Conservation (phyloP, 2,113 vertebrate species). For the Canis aureus region DNA sequence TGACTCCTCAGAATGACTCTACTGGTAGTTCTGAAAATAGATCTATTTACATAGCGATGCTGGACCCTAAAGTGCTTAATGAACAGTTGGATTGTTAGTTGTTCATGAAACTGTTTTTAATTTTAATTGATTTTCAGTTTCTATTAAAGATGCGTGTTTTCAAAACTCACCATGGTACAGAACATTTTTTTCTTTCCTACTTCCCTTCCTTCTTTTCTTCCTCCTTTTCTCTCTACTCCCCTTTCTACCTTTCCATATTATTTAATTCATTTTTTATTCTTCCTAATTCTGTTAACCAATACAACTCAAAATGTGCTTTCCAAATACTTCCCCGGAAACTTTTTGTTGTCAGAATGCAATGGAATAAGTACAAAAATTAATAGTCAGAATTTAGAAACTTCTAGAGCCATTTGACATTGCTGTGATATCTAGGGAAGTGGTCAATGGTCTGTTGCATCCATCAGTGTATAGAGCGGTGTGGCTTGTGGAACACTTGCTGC, state of each 20-base stretch:
- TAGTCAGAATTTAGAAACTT: not conserved
- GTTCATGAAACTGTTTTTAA: not conserved
- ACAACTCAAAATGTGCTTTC: not conserved
- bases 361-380: not conserved
- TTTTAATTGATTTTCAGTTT: not conserved
- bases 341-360: not conserved
- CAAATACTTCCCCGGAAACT: not conserved
- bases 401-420: not conserved
- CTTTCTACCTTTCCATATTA: not conserved
- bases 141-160: not conserved
- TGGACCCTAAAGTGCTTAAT: not conserved
- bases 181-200: rapidly evolving
- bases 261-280: not conserved
- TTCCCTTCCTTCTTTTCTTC: not conserved
- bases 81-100: not conserved
- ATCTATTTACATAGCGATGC: not conserved
- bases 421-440: not conserved
- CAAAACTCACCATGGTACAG: not conserved
- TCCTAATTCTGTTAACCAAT: not conserved
- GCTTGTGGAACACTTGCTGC: not conserved
- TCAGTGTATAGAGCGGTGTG: not conserved
- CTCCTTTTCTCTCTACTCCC: not conserved
- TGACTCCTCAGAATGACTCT: not conserved
- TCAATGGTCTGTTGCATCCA: not conserved
- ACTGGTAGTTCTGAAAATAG: not conserved